phyloP scores from a whole-genome alignment of 2,888 invertebrate genomes.

The Phengaris alcon region DNA sequence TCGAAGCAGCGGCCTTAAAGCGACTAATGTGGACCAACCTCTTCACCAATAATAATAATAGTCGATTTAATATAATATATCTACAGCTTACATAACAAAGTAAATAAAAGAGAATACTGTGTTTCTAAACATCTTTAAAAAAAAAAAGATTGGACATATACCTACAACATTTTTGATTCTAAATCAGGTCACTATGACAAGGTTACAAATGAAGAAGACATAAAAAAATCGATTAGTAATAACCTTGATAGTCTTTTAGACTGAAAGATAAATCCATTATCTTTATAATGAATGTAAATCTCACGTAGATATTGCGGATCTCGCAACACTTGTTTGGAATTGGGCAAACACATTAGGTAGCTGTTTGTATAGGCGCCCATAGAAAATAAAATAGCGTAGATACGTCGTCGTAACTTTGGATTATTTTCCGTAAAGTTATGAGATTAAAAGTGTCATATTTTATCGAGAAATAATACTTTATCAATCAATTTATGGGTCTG shows the following conservation, averaged over 20 bases:
- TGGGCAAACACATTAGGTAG: slow-evolving; percentile 75
- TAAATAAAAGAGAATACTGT: not conserved
- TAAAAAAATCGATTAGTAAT: not conserved
- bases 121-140: not conserved
- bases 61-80: too few species aligned
- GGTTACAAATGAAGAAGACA: not conserved
- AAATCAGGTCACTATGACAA: not conserved
- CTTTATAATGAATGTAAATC: slow-evolving; percentile 25
- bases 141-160: not conserved
- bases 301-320: slow-evolving; percentile 42
- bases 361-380: slow-evolving; percentile 66
- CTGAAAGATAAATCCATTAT: slow-evolving; percentile 11
- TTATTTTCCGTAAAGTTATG: too few species aligned
- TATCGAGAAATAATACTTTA: too few species aligned
- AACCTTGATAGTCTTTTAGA: slow-evolving; percentile 11
- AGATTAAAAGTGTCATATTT: too few species aligned
- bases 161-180: not conserved
- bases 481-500: too few species aligned
- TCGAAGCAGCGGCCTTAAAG: too few species aligned
- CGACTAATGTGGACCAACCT: too few species aligned
- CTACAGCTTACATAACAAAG: too few species aligned
- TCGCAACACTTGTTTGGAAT: slow-evolving; percentile 70
- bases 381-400: not conserved
- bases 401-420: not conserved
- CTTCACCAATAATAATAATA: too few species aligned